Percentiles rank a stretch among this genome's conserved stretches.
phyloP scores from a whole-genome alignment of 2,113 vertebrate species.

The Callaeas wilsoni region DNA sequence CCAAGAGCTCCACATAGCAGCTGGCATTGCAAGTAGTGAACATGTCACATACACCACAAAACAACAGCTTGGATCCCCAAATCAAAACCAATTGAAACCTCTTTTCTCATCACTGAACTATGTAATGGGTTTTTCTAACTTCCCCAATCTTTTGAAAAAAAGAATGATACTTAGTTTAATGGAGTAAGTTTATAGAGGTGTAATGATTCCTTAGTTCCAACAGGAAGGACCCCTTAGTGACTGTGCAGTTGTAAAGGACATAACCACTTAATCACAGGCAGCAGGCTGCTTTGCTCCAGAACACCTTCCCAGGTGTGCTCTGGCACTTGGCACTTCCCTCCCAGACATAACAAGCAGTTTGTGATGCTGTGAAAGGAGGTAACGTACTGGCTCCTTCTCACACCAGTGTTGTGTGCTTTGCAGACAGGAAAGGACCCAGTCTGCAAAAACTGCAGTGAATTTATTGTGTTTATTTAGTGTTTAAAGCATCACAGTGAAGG shows the following conservation, averaged over 20 bases:
- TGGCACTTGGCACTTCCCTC: neutral
- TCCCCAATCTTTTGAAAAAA: neutral
- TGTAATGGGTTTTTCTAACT: neutral
- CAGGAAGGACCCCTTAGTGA: neutral
- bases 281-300: neutral
- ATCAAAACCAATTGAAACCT: neutral
- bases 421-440: neutral
- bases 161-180: neutral
- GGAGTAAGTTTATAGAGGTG: neutral
- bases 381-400: neutral
- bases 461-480: neutral
- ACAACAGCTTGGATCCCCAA: neutral
- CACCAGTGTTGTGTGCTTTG: neutral
- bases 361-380: neutral
- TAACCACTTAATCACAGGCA: neutral
- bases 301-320: neutral
- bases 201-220: neutral
- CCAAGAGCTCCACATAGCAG: neutral
- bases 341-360: neutral
- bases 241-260: neutral
- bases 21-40: neutral
- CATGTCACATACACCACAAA: neutral
- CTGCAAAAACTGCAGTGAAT: neutral
- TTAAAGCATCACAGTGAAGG: neutral
- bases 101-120: neutral